phyloP scores from a whole-genome alignment of 2,797 vertebrate genomes.

The Eospalax fontanierii region DNA sequence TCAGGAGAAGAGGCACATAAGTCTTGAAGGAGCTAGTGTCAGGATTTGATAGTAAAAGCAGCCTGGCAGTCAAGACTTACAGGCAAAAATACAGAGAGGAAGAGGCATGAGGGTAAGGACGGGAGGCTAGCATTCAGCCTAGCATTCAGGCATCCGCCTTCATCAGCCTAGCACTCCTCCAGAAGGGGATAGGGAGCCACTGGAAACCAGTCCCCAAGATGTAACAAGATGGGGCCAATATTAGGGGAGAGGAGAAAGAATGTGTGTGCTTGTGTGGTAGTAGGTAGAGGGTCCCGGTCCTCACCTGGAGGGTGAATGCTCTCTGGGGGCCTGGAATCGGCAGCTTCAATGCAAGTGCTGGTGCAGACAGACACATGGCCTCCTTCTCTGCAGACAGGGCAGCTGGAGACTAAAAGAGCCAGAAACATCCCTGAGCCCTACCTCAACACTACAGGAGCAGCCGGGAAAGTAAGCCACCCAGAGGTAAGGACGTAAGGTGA shows the following conservation, averaged over 20 bases:
- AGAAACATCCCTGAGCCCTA: constrained; percentile 63
- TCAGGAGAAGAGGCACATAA: neutral
- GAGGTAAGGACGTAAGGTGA: constrained; percentile 7
- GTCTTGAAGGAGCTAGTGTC: constrained; percentile 4
- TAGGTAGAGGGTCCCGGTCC: constrained; percentile 28
- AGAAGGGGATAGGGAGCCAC: neutral
- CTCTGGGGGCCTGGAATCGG: constrained; percentile 95
- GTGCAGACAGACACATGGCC: constrained; percentile 90
- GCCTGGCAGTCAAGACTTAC: neutral
- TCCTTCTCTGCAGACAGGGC: constrained; percentile 93
- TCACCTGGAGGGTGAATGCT: constrained; percentile 96
- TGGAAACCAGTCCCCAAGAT: neutral
- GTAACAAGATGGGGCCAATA: neutral
- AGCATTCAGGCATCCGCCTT: neutral
- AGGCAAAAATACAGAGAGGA: neutral
- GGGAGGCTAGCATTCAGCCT: neutral
- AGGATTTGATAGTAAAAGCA: neutral
- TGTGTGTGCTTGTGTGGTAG: neutral
- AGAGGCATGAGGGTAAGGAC: neutral
- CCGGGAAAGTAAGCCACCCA: neutral
- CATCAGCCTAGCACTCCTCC: neutral
- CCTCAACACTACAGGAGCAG: neutral
- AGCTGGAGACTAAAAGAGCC: constrained; percentile 88
- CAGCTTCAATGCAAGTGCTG: constrained; percentile 92
- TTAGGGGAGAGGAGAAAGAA: neutral